Evolutionary conservation across 2,888 invertebrate species (phyloP).

Genomic region (Cyclophora albipunctata): DNA sequence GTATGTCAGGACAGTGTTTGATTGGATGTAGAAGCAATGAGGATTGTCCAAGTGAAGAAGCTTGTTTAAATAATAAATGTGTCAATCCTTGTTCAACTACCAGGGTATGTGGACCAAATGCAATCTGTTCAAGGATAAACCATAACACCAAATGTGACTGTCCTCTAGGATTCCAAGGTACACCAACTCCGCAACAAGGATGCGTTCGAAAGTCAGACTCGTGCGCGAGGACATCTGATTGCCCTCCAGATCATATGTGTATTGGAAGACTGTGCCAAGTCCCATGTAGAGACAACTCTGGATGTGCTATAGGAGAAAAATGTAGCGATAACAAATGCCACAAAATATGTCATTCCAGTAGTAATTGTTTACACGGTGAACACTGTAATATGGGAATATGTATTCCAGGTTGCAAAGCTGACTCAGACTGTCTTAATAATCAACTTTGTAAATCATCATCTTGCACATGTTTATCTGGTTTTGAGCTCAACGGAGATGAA

Average conservation of each 20-base stretch:
- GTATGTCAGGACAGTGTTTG: conserved; percentile 85
- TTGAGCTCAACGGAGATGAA: conserved; percentile 81
- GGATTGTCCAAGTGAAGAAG: conserved; percentile 84
- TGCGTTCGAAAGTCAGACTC: conserved; percentile 87
- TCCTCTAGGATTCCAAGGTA: conserved; percentile 89
- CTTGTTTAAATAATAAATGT: conserved; percentile 90
- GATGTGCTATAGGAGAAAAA: conserved; percentile 89
- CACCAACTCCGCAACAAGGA: conserved; percentile 90
- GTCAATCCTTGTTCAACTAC: conserved; percentile 86
- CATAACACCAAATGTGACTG: conserved; percentile 87
- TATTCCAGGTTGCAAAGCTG: conserved; percentile 86
- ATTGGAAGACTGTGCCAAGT: conserved; percentile 85
- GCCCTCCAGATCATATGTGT: conserved; percentile 86
- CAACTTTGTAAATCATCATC: conserved; percentile 84
- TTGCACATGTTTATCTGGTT: conserved; percentile 87
- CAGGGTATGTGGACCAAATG: conserved; percentile 89
- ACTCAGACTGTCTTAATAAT: conserved; percentile 85
- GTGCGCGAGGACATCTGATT: conserved; percentile 81
- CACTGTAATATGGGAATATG: conserved; percentile 89
- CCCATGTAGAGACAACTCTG: conserved; percentile 81
- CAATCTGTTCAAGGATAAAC: conserved; percentile 83
- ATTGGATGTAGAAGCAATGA: conserved; percentile 90
- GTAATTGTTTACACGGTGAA: conserved; percentile 92
- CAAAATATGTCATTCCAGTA: conserved; percentile 91
- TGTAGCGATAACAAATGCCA: conserved; percentile 86